A percentile compares a stretch with the other conserved stretches of the same genome.
Conservation (phyloP, 1,140 invertebrate species). For the Bombus sylvicola region DNA sequence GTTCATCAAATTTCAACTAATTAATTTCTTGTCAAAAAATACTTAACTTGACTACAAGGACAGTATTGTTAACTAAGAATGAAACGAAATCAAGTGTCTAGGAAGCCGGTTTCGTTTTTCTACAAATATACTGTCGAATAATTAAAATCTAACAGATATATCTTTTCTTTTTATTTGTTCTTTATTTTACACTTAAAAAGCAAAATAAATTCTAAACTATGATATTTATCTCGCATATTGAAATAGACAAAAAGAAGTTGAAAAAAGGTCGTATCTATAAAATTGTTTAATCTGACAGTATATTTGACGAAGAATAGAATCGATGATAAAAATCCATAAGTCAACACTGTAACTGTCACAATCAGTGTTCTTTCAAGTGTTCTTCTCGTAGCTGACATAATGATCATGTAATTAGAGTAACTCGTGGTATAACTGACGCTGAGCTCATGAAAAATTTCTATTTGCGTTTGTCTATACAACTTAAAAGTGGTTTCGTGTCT, state of each 20-base stretch:
- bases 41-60: too few relatives aligned
- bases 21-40: not conserved
- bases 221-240: not conserved
- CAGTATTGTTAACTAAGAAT: not conserved
- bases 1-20: not conserved
- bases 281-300: not conserved
- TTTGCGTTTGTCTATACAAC: not conserved
- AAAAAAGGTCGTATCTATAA: not conserved
- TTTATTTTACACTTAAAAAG: not conserved
- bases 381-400: constrained; percentile 49
- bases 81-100: too few relatives aligned
- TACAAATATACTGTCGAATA: not conserved
- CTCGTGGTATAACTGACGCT: constrained; percentile 17
- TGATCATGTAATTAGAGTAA: constrained; percentile 19
- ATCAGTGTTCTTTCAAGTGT: constrained; percentile 46
- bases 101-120: not conserved
- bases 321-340: not conserved
- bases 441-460: constrained; percentile 8
- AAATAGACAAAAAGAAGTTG: not conserved
- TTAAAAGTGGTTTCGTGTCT: constrained; percentile 7
- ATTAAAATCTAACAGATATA: not conserved
- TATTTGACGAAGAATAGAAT: not conserved
- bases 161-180: not conserved
- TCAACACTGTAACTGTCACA: not conserved
- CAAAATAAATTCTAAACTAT: not conserved